These are phyloP conservation scores for Pyrochroa serraticornis DNA, from an alignment of 2,888 invertebrate species.

Conservation along the genomic window DNA sequence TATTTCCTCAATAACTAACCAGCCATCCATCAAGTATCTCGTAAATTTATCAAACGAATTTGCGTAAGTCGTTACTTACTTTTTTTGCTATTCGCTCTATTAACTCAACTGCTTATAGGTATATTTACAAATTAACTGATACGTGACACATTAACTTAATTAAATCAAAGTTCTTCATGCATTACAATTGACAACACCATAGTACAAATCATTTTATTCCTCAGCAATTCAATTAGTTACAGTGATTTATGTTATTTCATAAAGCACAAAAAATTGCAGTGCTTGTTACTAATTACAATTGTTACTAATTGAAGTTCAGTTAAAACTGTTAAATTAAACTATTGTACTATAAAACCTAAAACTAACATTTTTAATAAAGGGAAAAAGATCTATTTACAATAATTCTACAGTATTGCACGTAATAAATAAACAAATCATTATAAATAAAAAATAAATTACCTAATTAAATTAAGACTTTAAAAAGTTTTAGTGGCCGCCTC, in stretches of 20 bases:
- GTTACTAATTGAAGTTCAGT: not conserved
- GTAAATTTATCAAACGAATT: no score
- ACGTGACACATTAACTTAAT: constrained; percentile 1
- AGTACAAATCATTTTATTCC: constrained; percentile 3
- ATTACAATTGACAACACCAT: constrained; percentile 1
- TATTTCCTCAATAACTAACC: no score
- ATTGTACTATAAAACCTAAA: no score
- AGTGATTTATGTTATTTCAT: not conserved
- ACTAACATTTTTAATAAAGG: no score
- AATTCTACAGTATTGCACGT: not conserved
- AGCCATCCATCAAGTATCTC: no score
- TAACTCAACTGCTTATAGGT: no score
- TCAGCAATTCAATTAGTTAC: constrained; percentile 4
- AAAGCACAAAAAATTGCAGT: not conserved
- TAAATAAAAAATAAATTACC: not conserved
- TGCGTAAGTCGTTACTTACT: no score
- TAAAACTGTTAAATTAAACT: not conserved
- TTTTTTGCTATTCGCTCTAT: no score
- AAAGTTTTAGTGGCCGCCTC: constrained; percentile 42
- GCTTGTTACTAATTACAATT: not conserved
- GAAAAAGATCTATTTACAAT: not conserved
- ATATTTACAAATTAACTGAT: not conserved
- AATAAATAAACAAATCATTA: not conserved
- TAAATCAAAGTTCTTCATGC: not conserved
- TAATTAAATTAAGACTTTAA: not conserved